phyloP scores from a whole-genome alignment of 2,113 vertebrate species.

The Porphyrio hochstetteri region DNA sequence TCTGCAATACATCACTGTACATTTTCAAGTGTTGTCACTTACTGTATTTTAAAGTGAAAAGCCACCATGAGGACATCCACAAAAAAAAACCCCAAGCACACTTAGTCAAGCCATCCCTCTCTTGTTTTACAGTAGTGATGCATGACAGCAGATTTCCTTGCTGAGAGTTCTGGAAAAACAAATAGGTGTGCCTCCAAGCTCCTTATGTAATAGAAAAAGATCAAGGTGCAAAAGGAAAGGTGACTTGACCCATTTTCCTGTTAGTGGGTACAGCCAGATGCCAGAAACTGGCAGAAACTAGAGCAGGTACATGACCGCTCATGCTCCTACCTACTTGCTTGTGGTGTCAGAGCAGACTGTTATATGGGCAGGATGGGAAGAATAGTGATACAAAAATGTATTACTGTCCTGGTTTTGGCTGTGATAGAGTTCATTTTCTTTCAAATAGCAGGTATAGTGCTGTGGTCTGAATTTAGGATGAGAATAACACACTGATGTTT shows the following conservation, averaged over 20 bases:
- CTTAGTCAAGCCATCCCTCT: not conserved
- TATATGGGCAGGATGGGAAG: not conserved
- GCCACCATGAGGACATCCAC: not conserved
- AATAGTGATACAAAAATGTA: not conserved
- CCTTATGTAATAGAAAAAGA: not conserved
- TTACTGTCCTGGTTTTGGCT: not conserved
- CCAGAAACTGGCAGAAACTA: not conserved
- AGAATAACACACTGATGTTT: no score
- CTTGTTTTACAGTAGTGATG: not conserved
- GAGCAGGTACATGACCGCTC: not conserved
- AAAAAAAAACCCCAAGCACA: not conserved
- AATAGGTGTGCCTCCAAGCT: not conserved
- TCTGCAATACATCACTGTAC: not conserved
- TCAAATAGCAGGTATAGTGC: no score
- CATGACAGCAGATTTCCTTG: not conserved
- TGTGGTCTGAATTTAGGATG: no score
- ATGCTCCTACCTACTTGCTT: not conserved
- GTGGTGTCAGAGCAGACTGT: conserved; percentile 19
- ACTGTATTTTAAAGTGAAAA: not conserved
- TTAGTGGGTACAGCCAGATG: not conserved
- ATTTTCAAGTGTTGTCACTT: not conserved
- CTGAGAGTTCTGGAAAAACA: not conserved
- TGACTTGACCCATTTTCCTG: not conserved
- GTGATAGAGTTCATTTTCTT: no score
- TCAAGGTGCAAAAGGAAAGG: not conserved